These are phyloP conservation scores for Drosophila cardini DNA, from an alignment of 1,140 invertebrate species.

Conservation along the genomic window DNA sequence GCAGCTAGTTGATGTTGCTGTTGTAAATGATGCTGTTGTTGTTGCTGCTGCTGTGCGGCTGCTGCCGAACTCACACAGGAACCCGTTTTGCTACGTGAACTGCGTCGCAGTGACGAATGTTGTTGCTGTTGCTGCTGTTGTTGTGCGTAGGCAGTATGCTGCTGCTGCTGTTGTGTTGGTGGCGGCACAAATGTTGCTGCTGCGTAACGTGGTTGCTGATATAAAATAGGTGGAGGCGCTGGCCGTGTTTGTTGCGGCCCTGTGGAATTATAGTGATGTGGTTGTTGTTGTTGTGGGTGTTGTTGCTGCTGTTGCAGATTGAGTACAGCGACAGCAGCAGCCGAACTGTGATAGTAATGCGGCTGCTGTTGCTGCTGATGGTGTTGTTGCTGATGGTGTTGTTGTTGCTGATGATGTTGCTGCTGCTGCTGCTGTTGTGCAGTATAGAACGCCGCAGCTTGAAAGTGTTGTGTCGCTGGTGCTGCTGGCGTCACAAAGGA, in stretches of 20 bases:
- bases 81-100: constrained; percentile 85
- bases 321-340: constrained; percentile 59
- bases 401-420: constrained; percentile 55
- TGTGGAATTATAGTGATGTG: constrained; percentile 76
- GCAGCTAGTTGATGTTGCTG: constrained; percentile 56
- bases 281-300: constrained; percentile 60
- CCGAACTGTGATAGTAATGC: constrained; percentile 75
- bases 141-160: constrained; percentile 28
- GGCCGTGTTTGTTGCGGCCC: constrained; percentile 61
- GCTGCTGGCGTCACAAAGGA: constrained; percentile 66
- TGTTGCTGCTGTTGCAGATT: constrained; percentile 51
- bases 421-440: constrained; percentile 63
- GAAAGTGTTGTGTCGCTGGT: constrained; percentile 61
- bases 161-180: constrained; percentile 44
- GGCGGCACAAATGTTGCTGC: constrained; percentile 73
- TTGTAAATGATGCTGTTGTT: constrained; percentile 64
- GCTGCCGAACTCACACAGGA: constrained; percentile 84
- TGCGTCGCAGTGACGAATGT: constrained; percentile 79
- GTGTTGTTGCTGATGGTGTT: constrained; percentile 58
- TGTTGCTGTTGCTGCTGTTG: constrained; percentile 64
- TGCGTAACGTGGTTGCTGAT: constrained; percentile 69
- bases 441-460: constrained; percentile 62
- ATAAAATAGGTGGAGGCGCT: constrained; percentile 57
- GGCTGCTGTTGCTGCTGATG: constrained; percentile 57
- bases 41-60: constrained; percentile 72